Conservation (phyloP, 35 echinoderm and acorn worm species). For the Apostichopus parvimensis region DNA sequence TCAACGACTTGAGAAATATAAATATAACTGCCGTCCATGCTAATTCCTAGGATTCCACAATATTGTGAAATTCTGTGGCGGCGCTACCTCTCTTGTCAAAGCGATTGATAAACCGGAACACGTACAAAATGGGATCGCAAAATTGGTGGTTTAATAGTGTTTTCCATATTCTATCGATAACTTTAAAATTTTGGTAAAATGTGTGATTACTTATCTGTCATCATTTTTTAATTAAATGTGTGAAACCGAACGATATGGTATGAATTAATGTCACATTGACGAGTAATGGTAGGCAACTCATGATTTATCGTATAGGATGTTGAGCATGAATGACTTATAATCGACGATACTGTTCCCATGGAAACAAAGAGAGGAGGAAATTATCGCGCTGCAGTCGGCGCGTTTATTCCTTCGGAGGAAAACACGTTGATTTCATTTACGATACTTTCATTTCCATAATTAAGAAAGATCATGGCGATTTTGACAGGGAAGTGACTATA, state of each 20-base stretch:
- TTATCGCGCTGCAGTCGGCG: constrained; percentile 9
- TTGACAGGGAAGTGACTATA: constrained; percentile 3
- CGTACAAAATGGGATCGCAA: neutral
- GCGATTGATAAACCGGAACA: neutral
- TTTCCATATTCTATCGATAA: neutral
- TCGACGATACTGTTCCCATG: constrained; percentile 20
- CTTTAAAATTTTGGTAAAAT: neutral
- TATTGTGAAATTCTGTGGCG: too few species aligned
- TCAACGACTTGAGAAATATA: too few species aligned
- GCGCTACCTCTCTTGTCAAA: too few species aligned
- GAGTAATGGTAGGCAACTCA: neutral
- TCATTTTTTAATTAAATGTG: constrained; percentile 10
- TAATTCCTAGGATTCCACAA: too few species aligned
- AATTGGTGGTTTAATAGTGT: neutral
- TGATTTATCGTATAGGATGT: constrained; percentile 2
- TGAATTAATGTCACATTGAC: neutral
- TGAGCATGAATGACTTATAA: constrained; percentile 38
- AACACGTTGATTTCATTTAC: constrained; percentile 11
- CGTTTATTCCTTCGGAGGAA: constrained; percentile 6
- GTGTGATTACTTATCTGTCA: constrained; percentile 2
- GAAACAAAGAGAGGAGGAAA: neutral
- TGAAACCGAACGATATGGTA: neutral
- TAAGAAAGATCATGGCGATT: constrained; percentile 33
- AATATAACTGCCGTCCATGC: too few species aligned
- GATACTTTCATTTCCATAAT: constrained; percentile 45